Evolutionary conservation across 2,113 vertebrate species (phyloP).

Genomic region (Ellobius talpinus): DNA sequence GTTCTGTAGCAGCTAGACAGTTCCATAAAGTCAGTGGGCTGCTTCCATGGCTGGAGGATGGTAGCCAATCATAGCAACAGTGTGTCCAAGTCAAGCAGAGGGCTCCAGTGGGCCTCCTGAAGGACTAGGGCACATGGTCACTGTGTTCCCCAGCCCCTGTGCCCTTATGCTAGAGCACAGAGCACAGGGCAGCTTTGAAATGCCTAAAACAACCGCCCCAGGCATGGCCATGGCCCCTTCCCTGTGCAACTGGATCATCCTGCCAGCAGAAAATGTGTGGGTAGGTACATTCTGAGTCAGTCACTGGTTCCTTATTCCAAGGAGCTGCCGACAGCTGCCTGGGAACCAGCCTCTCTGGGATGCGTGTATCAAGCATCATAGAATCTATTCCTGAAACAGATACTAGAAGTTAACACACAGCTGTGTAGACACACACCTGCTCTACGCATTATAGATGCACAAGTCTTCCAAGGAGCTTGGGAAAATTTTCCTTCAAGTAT

Average conservation of each 20-base stretch:
- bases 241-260: background rate
- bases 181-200: background rate
- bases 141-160: accelerated
- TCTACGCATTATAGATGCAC: accelerated
- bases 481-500: background rate
- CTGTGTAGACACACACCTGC: background rate
- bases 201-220: background rate
- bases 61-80: accelerated
- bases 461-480: background rate
- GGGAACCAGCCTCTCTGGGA: background rate
- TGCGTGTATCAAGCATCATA: too few relatives aligned
- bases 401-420: accelerated
- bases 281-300: background rate
- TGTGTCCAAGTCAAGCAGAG: accelerated
- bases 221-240: background rate
- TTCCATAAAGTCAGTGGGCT: background rate
- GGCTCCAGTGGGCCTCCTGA: accelerated
- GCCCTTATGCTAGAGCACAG: background rate
- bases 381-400: background rate
- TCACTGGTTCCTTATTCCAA: background rate
- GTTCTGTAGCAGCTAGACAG: background rate
- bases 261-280: background rate
- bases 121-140: background rate
- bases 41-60: accelerated
- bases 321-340: background rate